phyloP scores from a whole-genome alignment of 2,113 vertebrate species.

The Callochromis pleurospilus region DNA sequence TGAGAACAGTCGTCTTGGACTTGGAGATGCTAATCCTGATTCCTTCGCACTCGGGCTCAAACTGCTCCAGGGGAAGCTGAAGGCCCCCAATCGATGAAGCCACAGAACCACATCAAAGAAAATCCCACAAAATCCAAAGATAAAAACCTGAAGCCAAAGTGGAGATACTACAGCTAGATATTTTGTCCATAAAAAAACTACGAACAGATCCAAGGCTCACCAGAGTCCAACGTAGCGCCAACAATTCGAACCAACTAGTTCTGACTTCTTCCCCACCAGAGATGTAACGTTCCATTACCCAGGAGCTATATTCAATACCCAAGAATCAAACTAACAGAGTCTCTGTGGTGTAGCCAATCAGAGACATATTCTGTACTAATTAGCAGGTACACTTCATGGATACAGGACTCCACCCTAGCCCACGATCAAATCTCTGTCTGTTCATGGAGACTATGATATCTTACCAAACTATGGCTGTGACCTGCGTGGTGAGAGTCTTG shows the following conservation, averaged over 20 bases:
- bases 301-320: not conserved
- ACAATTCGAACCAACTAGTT: not conserved
- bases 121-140: not conserved
- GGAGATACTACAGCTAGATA: not conserved
- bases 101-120: not conserved
- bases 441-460: not conserved
- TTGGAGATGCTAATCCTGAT: not conserved
- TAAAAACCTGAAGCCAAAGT: not conserved
- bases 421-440: not conserved
- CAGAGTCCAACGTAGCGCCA: not conserved
- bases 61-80: not conserved
- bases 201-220: not conserved
- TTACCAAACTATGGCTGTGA: fast-evolving
- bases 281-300: not conserved
- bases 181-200: not conserved
- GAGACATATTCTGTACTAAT: not conserved
- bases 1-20: not conserved
- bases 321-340: not conserved
- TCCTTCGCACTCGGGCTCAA: not conserved
- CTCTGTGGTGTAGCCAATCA: not conserved
- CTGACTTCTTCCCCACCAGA: not conserved
- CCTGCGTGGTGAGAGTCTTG: not conserved
- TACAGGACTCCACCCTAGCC: not conserved
- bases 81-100: not conserved
- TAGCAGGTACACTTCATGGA: not conserved